Evolutionary conservation across 1,140 invertebrate species (phyloP).

Genomic region (Magallana gigas): DNA sequence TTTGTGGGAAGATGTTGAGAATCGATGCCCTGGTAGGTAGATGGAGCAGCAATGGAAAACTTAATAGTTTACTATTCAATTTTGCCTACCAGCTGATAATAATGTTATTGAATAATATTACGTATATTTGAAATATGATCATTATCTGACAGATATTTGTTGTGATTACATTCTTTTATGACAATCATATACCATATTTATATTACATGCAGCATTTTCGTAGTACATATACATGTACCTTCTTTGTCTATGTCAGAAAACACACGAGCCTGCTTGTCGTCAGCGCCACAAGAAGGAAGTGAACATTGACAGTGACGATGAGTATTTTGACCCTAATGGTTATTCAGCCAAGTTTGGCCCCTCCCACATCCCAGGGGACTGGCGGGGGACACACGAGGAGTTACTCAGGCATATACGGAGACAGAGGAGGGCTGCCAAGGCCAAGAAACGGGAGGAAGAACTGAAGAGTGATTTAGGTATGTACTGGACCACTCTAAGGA

Average conservation of each 20-base stretch:
- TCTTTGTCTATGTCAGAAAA: conserved; percentile 52
- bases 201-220: no score
- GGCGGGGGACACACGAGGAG: conserved; percentile 58
- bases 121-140: no score
- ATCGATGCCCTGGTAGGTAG: conserved; percentile 52
- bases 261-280: conserved; percentile 68
- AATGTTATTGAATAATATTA: no score
- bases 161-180: no score
- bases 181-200: no score
- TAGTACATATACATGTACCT: neutral
- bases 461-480: conserved; percentile 39
- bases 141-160: no score
- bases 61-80: no score
- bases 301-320: conserved; percentile 41
- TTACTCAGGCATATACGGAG: conserved; percentile 38
- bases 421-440: conserved; percentile 27
- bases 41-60: no score
- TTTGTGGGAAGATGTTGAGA: conserved; percentile 61
- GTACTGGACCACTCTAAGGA: neutral
- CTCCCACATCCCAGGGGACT: conserved; percentile 51
- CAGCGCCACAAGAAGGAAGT: conserved; percentile 51
- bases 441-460: conserved; percentile 10
- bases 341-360: conserved; percentile 43
- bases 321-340: conserved; percentile 20
- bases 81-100: no score